Percentiles rank a stretch among this genome's conserved stretches.
These are phyloP conservation scores for Tapirus terrestris DNA, from an alignment of 2,113 vertebrate genomes.

Conservation along the genomic window DNA sequence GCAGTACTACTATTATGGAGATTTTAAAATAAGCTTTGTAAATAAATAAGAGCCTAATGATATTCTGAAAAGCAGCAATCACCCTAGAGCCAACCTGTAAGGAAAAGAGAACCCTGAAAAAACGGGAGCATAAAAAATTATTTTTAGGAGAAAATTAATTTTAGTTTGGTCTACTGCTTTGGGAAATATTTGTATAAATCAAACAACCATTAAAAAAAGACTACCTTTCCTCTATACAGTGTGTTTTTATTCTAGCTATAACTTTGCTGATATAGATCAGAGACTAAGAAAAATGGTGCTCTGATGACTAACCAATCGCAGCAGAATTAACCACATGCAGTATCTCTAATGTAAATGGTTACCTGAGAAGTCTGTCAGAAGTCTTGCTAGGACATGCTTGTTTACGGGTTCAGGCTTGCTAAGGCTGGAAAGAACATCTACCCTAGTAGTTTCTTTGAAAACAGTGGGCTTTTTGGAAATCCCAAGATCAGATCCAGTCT, in stretches of 20 bases:
- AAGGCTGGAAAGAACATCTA: slow-evolving; percentile 64
- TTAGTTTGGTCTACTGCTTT: slow-evolving; percentile 35
- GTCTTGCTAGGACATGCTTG: slow-evolving; percentile 89
- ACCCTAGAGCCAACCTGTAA: neutral
- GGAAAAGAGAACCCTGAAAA: slow-evolving; percentile 4
- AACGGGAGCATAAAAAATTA: neutral
- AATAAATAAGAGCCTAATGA: neutral
- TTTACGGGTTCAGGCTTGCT: slow-evolving; percentile 77
- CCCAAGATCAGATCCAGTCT: slow-evolving; percentile 48
- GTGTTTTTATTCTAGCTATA: neutral
- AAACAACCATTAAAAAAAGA: neutral
- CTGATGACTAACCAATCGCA: neutral
- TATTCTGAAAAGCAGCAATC: neutral
- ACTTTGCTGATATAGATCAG: neutral
- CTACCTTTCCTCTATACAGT: neutral
- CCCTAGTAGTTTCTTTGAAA: slow-evolving; percentile 29
- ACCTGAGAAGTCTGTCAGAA: slow-evolving; percentile 93
- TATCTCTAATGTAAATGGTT: slow-evolving; percentile 77
- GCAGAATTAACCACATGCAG: slow-evolving; percentile 62
- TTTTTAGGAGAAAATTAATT: slow-evolving; percentile 5
- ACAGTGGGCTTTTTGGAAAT: neutral
- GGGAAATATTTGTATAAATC: slow-evolving; percentile 34
- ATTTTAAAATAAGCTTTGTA: slow-evolving; percentile 41
- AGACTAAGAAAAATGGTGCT: slow-evolving; percentile 23
- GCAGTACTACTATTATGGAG: neutral